phyloP scores from a whole-genome alignment of 2,797 vertebrate species.

The Scyliorhinus canicula region DNA sequence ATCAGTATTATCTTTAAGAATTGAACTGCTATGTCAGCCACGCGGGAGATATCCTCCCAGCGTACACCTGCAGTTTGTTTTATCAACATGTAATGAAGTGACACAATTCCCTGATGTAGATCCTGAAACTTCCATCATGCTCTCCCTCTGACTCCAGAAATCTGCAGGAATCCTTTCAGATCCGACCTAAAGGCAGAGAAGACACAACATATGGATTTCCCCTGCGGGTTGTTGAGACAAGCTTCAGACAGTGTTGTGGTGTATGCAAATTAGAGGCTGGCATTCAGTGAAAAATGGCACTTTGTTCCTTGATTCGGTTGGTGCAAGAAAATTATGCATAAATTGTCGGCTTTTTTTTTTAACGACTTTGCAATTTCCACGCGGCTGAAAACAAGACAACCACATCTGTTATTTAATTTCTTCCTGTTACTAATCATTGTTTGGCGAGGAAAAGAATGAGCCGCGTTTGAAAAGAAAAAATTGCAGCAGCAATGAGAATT shows the following conservation, averaged over 20 bases:
- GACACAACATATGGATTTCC: constrained; percentile 35
- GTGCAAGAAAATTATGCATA: constrained; percentile 26
- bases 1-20: background rate
- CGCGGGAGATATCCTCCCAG: background rate
- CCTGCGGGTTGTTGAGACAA: background rate
- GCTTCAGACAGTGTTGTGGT: constrained; percentile 19
- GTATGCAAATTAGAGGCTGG: constrained; percentile 30
- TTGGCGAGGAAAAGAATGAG: background rate
- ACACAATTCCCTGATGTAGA: background rate
- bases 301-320: constrained; percentile 30
- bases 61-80: background rate
- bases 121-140: background rate
- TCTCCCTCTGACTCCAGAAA: background rate
- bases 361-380: constrained; percentile 14
- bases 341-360: constrained; percentile 31
- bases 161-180: constrained; percentile 29
- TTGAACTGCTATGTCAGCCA: background rate
- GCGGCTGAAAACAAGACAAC: constrained; percentile 24
- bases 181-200: constrained; percentile 25
- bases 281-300: constrained; percentile 35
- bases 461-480: constrained; percentile 5
- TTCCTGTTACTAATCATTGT: constrained; percentile 19
- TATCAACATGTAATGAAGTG: background rate
- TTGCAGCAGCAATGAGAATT: background rate
- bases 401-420: constrained; percentile 33